Conservation (phyloP, 1,140 invertebrate genomes). For the Apis florea region DNA sequence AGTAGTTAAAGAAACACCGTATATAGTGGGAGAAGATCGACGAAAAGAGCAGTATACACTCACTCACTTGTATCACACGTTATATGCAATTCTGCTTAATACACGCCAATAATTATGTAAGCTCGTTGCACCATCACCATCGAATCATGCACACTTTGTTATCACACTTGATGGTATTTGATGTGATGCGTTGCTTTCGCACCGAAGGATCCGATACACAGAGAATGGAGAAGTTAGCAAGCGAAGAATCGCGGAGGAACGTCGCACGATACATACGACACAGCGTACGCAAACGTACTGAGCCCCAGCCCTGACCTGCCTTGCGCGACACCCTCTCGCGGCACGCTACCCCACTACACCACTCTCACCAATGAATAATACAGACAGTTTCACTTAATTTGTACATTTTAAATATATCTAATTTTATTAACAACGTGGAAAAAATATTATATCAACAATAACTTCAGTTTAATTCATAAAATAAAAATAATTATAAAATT, state of each 20-base stretch:
- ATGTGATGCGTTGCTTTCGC: background rate
- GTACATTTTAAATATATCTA: background rate
- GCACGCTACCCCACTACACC: conserved; percentile 45
- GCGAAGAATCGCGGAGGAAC: conserved; percentile 20
- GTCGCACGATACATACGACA: conserved; percentile 9
- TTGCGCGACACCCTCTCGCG: conserved; percentile 63
- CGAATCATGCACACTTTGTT: conserved; percentile 27
- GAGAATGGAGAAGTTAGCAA: conserved; percentile 14
- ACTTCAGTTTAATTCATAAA: background rate
- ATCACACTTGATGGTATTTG: conserved; percentile 6
- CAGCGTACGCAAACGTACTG: conserved; percentile 60
- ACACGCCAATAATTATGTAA: conserved; percentile 66
- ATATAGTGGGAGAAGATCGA: conserved; percentile 19
- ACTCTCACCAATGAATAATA: conserved; percentile 9
- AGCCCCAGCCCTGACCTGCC: conserved; percentile 73
- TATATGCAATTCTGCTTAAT: conserved; percentile 48
- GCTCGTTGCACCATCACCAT: conserved; percentile 50
- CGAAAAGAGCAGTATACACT: conserved; percentile 37
- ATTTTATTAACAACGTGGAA: background rate
- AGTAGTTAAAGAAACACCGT: conserved; percentile 13
- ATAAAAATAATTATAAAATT: too few species aligned
- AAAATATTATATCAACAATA: background rate
- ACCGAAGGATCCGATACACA: conserved; percentile 1
- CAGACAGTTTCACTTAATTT: conserved; percentile 11
- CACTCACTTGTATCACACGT: conserved; percentile 45